These are phyloP conservation scores for Poeciliopsis occidentalis DNA, from an alignment of 2,113 vertebrate genomes.

Conservation along the genomic window DNA sequence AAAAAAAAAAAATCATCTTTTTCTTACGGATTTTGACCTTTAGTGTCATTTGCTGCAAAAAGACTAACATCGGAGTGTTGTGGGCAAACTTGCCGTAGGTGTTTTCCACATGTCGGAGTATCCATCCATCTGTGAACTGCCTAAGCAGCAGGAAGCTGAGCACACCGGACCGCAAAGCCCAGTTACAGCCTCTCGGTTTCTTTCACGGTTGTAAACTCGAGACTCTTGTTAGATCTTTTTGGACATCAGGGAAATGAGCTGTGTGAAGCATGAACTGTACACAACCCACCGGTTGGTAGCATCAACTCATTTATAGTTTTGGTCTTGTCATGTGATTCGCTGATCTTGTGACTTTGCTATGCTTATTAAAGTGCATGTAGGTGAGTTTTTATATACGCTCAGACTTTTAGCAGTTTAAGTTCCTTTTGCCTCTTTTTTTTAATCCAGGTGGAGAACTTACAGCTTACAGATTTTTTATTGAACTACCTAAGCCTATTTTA, in stretches of 20 bases:
- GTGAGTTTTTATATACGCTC: constrained; percentile 38
- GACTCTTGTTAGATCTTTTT: not conserved
- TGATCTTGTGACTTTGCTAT: constrained; percentile 39
- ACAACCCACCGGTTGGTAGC: not conserved
- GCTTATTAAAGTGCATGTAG: constrained; percentile 60
- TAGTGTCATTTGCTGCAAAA: not conserved
- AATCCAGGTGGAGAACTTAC: constrained; percentile 15
- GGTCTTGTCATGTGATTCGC: constrained; percentile 5
- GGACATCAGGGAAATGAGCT: not conserved
- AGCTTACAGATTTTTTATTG: not conserved
- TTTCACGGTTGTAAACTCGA: not conserved
- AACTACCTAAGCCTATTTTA: too few relatives aligned
- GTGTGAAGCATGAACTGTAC: not conserved
- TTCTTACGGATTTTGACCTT: not conserved
- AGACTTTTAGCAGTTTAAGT: constrained; percentile 59
- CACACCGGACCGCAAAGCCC: not conserved
- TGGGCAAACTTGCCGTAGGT: not conserved
- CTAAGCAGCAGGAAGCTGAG: not conserved
- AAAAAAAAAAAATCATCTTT: not conserved
- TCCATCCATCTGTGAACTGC: not conserved
- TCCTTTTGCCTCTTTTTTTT: constrained; percentile 51
- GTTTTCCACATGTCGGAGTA: not conserved
- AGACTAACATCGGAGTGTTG: not conserved
- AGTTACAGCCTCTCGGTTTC: not conserved
- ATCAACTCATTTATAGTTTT: constrained; percentile 1